These are phyloP conservation scores for Phallusia fumigata DNA, from an alignment of 23 tunicate species.

Conservation along the genomic window DNA sequence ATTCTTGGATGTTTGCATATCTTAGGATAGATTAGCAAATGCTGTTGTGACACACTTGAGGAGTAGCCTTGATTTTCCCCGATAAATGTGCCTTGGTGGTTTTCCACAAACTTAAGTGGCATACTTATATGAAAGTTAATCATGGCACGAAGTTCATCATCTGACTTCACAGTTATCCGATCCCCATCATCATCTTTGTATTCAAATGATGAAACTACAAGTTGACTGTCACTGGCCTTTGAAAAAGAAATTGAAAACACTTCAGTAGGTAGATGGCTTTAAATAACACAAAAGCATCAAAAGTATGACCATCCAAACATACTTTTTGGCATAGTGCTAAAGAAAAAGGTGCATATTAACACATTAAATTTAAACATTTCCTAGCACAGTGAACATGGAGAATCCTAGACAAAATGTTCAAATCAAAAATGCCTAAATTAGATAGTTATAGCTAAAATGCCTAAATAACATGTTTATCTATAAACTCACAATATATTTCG, in stretches of 20 bases:
- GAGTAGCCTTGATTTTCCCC: neutral
- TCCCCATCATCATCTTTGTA: slow-evolving; percentile 94
- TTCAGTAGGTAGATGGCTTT: neutral
- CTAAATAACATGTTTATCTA: no score
- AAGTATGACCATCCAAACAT: no score
- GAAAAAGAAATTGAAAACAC: neutral
- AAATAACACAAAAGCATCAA: no score
- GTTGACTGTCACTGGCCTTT: slow-evolving; percentile 72
- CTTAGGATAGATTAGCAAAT: slow-evolving; percentile 63
- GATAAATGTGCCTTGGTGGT: neutral
- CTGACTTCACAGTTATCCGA: slow-evolving; percentile 79
- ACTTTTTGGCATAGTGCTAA: no score
- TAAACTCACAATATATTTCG: no score
- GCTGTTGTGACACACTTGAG: neutral
- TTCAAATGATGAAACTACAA: slow-evolving; percentile 79
- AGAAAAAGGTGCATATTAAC: no score
- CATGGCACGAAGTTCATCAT: slow-evolving; percentile 82
- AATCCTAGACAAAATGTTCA: no score
- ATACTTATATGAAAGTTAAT: slow-evolving; percentile 42
- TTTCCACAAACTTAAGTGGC: neutral
- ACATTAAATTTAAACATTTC: no score
- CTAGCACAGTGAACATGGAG: no score
- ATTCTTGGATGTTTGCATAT: slow-evolving; percentile 53
- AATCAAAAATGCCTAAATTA: no score
- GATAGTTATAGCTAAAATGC: no score